Percentiles rank a stretch among this genome's conserved stretches.
phyloP scores from a whole-genome alignment of 2,797 vertebrate genomes.

The Poliocrania exsul region DNA sequence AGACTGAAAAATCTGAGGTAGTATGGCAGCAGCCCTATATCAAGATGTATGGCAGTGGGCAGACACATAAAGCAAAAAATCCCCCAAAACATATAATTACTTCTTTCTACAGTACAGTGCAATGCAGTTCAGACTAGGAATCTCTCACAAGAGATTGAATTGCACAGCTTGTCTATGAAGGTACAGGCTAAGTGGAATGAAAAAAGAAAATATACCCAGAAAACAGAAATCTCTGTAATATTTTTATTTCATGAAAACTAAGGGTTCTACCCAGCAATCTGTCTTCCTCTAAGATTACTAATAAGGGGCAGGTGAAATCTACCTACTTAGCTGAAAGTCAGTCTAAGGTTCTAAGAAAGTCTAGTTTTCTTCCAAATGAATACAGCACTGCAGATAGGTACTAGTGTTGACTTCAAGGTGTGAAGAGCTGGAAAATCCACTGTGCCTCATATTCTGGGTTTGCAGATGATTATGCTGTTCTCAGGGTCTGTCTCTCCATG shows the following conservation, averaged over 20 bases:
- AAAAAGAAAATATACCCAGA: neutral
- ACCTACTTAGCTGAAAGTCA: neutral
- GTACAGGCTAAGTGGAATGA: neutral
- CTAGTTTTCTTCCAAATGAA: neutral
- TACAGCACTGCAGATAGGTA: neutral
- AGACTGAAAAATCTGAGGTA: neutral
- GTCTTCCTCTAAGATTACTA: neutral
- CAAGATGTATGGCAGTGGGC: neutral
- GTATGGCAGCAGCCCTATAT: neutral
- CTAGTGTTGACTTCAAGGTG: neutral
- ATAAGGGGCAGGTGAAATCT: neutral
- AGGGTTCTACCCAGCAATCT: neutral
- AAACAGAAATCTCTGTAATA: neutral
- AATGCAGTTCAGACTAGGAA: neutral
- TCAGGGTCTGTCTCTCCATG: neutral
- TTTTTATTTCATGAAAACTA: neutral
- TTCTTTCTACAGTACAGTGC: neutral
- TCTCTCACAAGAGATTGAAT: neutral
- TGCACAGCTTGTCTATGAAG: neutral
- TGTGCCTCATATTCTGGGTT: neutral
- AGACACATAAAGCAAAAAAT: neutral
- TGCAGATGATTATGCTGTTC: neutral
- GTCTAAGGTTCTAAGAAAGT: neutral
- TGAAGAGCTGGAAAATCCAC: neutral
- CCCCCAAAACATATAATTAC: accelerated